These are phyloP conservation scores for Tetramorium alpestre DNA, from an alignment of 1,140 invertebrate species.

Conservation along the genomic window DNA sequence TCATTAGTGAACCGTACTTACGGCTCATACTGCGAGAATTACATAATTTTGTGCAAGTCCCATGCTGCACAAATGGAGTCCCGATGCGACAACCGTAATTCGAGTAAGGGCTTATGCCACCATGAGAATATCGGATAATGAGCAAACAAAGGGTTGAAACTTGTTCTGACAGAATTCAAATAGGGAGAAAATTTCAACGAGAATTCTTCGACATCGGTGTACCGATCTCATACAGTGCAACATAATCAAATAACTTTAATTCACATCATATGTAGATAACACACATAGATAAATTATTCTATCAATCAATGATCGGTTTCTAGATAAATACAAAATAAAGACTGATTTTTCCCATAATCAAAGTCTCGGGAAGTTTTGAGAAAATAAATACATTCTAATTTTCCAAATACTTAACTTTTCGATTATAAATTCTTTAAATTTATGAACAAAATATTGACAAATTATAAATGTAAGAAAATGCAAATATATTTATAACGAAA, in stretches of 20 bases:
- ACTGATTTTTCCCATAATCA: not conserved
- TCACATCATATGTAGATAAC: not conserved
- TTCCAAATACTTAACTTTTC: not conserved
- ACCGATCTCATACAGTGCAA: not conserved
- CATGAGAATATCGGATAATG: slow-evolving; percentile 38
- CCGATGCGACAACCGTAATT: slow-evolving; percentile 62
- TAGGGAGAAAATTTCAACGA: slow-evolving; percentile 23
- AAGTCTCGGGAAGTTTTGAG: not conserved
- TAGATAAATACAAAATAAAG: not conserved
- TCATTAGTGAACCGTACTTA: slow-evolving; percentile 2
- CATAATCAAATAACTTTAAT: slow-evolving; percentile 4
- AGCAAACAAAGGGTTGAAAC: slow-evolving; percentile 48
- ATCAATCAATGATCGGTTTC: not conserved
- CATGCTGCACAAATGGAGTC: slow-evolving; percentile 48
- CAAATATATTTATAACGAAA: not conserved
- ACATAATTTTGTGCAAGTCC: slow-evolving; percentile 55
- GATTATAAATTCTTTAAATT: not conserved
- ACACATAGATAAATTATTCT: not conserved
- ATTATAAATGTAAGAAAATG: not conserved
- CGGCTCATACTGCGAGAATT: slow-evolving; percentile 64
- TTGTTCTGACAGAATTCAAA: slow-evolving; percentile 12
- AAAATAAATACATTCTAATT: not conserved
- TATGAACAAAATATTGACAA: not conserved
- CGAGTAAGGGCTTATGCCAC: slow-evolving; percentile 34
- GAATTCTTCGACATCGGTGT: not conserved